Conservation (phyloP, 2,113 vertebrate species). For the Nesoenas mayeri region DNA sequence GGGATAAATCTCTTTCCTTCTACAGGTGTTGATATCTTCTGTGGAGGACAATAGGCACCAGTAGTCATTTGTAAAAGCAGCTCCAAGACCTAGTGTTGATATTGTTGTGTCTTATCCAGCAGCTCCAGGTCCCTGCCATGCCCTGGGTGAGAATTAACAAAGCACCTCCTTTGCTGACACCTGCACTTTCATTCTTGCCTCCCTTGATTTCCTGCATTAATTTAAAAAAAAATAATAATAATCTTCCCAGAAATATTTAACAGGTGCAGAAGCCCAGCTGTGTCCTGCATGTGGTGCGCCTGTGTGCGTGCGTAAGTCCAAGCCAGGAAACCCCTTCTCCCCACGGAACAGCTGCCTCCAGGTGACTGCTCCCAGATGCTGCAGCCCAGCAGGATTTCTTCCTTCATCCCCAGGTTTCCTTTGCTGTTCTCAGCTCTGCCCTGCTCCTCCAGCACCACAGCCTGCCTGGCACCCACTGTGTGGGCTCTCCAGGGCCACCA, state of each 20-base stretch:
- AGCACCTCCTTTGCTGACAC: background rate
- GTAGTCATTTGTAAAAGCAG: background rate
- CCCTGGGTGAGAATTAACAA: background rate
- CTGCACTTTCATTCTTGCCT: background rate
- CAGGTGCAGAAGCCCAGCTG: background rate
- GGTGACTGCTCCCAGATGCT: background rate
- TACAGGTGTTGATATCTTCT: background rate
- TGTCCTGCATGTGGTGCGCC: fast-evolving
- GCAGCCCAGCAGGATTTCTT: background rate
- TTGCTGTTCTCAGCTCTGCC: background rate
- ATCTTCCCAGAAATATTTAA: background rate
- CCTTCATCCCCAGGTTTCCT: background rate
- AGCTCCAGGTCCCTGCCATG: background rate
- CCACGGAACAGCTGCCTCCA: background rate
- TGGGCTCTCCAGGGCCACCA: background rate
- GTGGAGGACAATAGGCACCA: background rate
- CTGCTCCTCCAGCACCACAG: fast-evolving
- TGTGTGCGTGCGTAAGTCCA: fast-evolving
- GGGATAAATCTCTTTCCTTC: background rate
- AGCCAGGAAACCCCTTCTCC: background rate
- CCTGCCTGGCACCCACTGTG: too few relatives aligned
- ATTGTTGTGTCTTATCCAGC: background rate
- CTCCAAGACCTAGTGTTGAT: background rate
- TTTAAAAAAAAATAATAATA: background rate
- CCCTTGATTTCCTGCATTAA: background rate